Percentiles rank a stretch among this genome's conserved stretches.
These are phyloP conservation scores for Myxocyprinus asiaticus DNA, from an alignment of 2,113 vertebrate genomes.

Conservation along the genomic window DNA sequence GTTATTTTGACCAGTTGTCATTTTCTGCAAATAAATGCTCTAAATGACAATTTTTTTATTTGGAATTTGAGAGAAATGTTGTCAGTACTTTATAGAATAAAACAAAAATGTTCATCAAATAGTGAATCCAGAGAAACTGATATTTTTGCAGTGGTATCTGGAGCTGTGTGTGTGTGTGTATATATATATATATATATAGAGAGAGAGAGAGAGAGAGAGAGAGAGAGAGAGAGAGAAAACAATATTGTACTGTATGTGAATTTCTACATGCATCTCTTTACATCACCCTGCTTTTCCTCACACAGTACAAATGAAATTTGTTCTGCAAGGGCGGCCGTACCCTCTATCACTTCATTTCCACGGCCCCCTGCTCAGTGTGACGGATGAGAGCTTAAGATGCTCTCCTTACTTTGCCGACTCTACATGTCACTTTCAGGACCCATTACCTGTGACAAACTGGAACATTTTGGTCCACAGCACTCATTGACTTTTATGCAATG, in stretches of 20 bases:
- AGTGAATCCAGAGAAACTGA: no score
- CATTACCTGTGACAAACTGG: conserved; percentile 71
- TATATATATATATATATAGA: no score
- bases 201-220: no score
- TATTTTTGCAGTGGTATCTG: no score
- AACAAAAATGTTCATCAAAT: no score
- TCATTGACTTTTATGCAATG: conserved; percentile 39
- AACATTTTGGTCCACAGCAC: conserved; percentile 53
- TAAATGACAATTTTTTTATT: no score
- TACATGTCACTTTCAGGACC: conserved; percentile 78
- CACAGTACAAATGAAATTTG: conserved; percentile 72
- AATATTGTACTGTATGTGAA: neutral
- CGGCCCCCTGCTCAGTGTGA: conserved; percentile 66
- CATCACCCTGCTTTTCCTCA: conserved; percentile 41
- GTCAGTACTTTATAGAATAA: no score
- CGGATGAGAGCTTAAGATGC: conserved; percentile 76
- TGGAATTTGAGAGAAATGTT: no score
- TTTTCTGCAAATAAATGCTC: no score
- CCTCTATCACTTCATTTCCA: conserved; percentile 76
- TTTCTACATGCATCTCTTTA: conserved; percentile 30
- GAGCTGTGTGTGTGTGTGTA: no score
- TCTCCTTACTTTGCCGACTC: conserved; percentile 73
- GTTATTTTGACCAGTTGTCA: no score
- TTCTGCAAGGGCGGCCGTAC: conserved; percentile 75
- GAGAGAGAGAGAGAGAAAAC: no score